A percentile compares a stretch with the other conserved stretches of the same genome.
Evolutionary conservation across 2,113 vertebrate genomes (phyloP).

Genomic region (Micromys minutus): DNA sequence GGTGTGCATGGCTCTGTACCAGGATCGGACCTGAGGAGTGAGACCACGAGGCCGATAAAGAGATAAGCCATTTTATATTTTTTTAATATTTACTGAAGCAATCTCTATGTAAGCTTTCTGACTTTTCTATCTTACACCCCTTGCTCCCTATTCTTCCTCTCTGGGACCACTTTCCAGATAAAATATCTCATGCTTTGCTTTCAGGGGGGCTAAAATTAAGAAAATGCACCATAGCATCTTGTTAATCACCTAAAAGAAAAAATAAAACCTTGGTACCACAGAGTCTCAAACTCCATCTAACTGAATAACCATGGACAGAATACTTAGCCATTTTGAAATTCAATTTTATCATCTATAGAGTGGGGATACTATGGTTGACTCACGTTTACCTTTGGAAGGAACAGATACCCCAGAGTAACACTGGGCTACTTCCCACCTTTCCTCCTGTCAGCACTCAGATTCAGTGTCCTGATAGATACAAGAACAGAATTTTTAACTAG

Average conservation of each 20-base stretch:
- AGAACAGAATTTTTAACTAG: not conserved
- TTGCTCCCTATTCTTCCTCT: not conserved
- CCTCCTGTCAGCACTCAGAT: not conserved
- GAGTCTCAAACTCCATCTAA: not conserved
- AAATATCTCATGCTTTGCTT: not conserved
- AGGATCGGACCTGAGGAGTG: too few species aligned
- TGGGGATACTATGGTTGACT: too few species aligned
- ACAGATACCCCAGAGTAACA: rapidly evolving
- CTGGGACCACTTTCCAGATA: conserved; percentile 10
- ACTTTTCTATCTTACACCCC: not conserved
- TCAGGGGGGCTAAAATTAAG: not conserved
- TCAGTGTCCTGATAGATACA: not conserved
- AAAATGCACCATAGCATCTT: not conserved
- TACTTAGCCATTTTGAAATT: not conserved
- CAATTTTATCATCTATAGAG: not conserved
- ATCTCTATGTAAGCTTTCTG: not conserved
- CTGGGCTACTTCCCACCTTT: too few species aligned
- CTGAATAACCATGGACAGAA: not conserved
- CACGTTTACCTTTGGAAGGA: not conserved
- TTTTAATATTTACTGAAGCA: too few species aligned
- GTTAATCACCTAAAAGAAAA: not conserved
- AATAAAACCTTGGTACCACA: not conserved
- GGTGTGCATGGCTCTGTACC: too few species aligned
- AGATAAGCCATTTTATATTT: too few species aligned
- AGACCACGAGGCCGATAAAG: too few species aligned